phyloP scores from a whole-genome alignment of 2,113 vertebrate species.

The Dromiciops gliroides region DNA sequence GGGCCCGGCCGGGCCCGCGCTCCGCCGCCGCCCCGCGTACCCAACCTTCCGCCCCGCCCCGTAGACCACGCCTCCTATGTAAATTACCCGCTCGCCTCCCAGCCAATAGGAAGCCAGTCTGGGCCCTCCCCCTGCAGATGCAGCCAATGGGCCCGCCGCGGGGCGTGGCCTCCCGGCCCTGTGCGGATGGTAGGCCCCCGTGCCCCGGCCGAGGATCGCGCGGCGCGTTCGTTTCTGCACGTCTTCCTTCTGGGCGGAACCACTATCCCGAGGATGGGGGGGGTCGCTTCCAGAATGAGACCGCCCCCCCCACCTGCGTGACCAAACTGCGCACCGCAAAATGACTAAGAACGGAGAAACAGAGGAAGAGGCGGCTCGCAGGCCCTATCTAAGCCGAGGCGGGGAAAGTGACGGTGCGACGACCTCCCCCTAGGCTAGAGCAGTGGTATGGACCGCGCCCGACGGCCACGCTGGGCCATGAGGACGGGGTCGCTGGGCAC shows the following conservation, averaged over 20 bases:
- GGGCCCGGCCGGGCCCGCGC: not conserved
- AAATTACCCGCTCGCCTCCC: not conserved
- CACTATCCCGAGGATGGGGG: constrained; percentile 79
- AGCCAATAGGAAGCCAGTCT: constrained; percentile 57
- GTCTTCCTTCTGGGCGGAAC: constrained; percentile 93
- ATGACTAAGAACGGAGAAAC: not conserved
- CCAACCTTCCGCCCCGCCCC: not conserved
- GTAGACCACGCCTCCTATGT: constrained; percentile 54
- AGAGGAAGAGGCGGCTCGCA: not conserved
- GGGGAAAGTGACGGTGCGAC: constrained; percentile 5
- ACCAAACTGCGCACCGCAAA: not conserved
- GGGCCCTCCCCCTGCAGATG: constrained; percentile 18
- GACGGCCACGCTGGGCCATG: constrained; percentile 89
- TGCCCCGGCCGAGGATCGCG: constrained; percentile 83
- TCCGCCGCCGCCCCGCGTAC: constrained; percentile 63
- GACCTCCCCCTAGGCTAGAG: not conserved
- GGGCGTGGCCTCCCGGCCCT: not conserved
- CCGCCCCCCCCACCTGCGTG: not conserved
- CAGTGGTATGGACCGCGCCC: constrained; percentile 69
- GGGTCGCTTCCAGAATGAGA: not conserved
- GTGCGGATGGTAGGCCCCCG: constrained; percentile 61
- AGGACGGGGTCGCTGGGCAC: constrained; percentile 89
- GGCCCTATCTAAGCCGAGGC: not conserved
- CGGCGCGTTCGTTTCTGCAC: constrained; percentile 96
- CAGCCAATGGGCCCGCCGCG: constrained; percentile 71